Base-by-base conservation (phyloP, 2,888 invertebrate genomes). In the Orthosia incerta region DNA sequence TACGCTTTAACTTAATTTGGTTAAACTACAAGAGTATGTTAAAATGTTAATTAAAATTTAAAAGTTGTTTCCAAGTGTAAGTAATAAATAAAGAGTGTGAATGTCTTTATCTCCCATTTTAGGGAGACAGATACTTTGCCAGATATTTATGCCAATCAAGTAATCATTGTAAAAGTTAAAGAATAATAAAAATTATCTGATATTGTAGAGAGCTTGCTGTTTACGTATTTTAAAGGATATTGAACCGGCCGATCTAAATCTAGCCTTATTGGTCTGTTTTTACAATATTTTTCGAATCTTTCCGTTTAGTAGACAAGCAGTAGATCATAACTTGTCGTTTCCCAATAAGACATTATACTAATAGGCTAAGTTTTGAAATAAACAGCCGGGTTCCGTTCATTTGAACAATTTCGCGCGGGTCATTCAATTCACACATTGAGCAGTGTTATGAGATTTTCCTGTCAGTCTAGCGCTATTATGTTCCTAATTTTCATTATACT, bases 21-120 rank as follows among this genome's bases (percentile, higher is more conserved):
- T 72, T 86, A 78, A 83, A 59, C 67, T 77, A 78, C 70, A 74
- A 56, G 65, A 65, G 63, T 72, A 72, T 69, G 63, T 75, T 82
- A 73, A 75, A 82, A 79, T 75, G 78, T 86, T 85, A 87, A 85
- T 87, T 83, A 87, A 87, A 77, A 80, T 79, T 78, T 68, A 87
- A 85, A 86, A 83, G 83, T 85, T 85, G 85, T 86, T 77, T 74
- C 59, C 62, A 74, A 76, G 68, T 80, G 83, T 79, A 53, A 79
- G 86, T 62, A 66, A 80, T 86, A 87, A 85, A 87, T 86, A 73
- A 85, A 86, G 78, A 76, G 83, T 76, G 87, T 87, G 67, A 87
- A 86, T 86, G 87, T 74, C 83, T 86, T 79, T 85, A 80, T 86
- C 78, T 73, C 31, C 85, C 83, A 75, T 80, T 85, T 87, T 86